Conservation (phyloP, 2,113 vertebrate genomes). For the Apus apus region DNA sequence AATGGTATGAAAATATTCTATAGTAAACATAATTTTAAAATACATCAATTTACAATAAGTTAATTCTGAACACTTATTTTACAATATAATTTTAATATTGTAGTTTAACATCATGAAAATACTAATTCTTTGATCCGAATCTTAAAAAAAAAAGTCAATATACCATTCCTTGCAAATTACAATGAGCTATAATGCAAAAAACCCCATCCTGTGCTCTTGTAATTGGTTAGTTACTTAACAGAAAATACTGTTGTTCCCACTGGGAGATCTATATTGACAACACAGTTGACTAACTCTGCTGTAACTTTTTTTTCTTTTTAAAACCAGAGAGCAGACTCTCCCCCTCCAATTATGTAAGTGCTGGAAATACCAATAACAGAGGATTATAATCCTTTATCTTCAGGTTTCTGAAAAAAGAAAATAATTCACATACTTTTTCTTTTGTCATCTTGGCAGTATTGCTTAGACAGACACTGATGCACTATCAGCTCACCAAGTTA, state of each 20-base stretch:
- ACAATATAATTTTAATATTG: not conserved
- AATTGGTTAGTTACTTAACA: not conserved
- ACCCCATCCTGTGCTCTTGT: not conserved
- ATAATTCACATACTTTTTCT: not conserved
- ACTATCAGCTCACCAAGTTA: not conserved
- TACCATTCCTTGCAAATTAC: not conserved
- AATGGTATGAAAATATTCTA: not conserved
- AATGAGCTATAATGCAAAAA: not conserved
- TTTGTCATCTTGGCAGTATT: not conserved
- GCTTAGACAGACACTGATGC: not conserved
- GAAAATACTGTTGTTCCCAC: not conserved
- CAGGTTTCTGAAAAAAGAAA: constrained; percentile 49
- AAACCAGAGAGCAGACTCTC: not conserved
- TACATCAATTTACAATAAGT: not conserved
- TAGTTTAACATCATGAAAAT: not conserved
- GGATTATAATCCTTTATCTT: not conserved
- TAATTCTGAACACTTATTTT: not conserved
- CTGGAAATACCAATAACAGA: not conserved
- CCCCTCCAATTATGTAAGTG: not conserved
- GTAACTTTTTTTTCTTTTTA: not conserved
- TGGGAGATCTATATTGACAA: not conserved
- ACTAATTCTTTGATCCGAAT: not conserved
- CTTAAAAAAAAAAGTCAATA: not conserved
- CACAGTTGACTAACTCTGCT: not conserved
- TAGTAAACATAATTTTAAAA: not conserved